Percentiles rank a stretch among this genome's conserved stretches.
Evolutionary conservation across 1,140 invertebrate species (phyloP).

Genomic region (Sinella curviseta): DNA sequence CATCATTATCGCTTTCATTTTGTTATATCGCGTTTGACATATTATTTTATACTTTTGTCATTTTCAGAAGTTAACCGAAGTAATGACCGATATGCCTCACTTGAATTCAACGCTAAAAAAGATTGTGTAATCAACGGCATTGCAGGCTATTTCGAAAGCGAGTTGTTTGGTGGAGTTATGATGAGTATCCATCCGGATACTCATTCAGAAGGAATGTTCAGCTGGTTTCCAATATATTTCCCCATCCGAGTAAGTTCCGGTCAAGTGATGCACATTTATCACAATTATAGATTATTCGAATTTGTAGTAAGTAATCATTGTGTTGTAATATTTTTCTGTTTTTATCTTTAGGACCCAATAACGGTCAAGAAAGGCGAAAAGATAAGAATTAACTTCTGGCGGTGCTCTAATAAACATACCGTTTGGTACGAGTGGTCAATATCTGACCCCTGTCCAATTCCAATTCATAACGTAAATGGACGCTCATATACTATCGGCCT

Average conservation of each 20-base stretch:
- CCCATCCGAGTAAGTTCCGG: constrained; percentile 70
- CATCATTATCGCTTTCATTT: too few relatives aligned
- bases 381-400: constrained; percentile 84
- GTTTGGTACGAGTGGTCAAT: constrained; percentile 98
- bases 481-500: constrained; percentile 71
- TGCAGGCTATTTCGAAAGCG: constrained; percentile 90
- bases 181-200: constrained; percentile 87
- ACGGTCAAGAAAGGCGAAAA: constrained; percentile 67
- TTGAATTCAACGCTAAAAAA: constrained; percentile 70
- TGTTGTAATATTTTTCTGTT: constrained; percentile 30
- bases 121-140: constrained; percentile 88
- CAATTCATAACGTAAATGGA: constrained; percentile 80
- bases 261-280: not conserved
- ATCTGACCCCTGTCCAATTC: constrained; percentile 63
- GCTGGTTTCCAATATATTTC: constrained; percentile 96
- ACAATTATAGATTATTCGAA: constrained; percentile 24
- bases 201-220: constrained; percentile 87
- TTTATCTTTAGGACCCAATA: constrained; percentile 68
- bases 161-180: constrained; percentile 78
- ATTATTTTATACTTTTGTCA: not conserved
- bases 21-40: too few relatives aligned
- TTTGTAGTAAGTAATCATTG: constrained; percentile 24
- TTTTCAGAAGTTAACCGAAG: constrained; percentile 69
- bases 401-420: constrained; percentile 70
- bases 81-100: constrained; percentile 65